Evolutionary conservation across 2,888 invertebrate species (phyloP).

Genomic region (Hecatera dysodea): DNA sequence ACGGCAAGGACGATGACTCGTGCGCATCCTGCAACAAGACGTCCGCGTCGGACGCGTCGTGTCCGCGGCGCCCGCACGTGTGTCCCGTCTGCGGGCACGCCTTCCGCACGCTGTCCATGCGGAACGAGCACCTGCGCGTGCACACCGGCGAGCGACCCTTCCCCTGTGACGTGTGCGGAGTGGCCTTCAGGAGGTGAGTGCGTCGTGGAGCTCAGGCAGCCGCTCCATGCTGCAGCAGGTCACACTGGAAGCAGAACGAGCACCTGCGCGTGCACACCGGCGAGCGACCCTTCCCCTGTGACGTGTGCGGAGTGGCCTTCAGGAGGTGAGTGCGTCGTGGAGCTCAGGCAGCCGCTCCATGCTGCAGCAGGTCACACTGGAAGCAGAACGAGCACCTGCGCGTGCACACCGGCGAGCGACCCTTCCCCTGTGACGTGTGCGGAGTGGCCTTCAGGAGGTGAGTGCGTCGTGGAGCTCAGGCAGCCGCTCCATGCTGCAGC

Average conservation of each 20-base stretch:
- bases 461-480: background rate
- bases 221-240: too few relatives aligned
- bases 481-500: too few relatives aligned
- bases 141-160: constrained; percentile 82
- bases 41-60: background rate
- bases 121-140: constrained; percentile 78
- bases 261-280: constrained; percentile 78
- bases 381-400: constrained; percentile 58
- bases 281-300: constrained; percentile 81
- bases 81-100: constrained; percentile 76
- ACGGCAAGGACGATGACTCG: constrained; percentile 12
- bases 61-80: constrained; percentile 61
- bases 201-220: too few relatives aligned
- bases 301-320: constrained; percentile 82
- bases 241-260: too few relatives aligned
- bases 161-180: constrained; percentile 83
- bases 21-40: constrained; percentile 38
- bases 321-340: constrained; percentile 62
- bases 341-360: too few relatives aligned
- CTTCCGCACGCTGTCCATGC: constrained; percentile 79
- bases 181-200: constrained; percentile 74
- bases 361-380: too few relatives aligned
- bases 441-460: constrained; percentile 78
- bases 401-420: constrained; percentile 80
- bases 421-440: constrained; percentile 83